Base-by-base conservation (phyloP, 2,797 vertebrate species). In the Paguma larvata region DNA sequence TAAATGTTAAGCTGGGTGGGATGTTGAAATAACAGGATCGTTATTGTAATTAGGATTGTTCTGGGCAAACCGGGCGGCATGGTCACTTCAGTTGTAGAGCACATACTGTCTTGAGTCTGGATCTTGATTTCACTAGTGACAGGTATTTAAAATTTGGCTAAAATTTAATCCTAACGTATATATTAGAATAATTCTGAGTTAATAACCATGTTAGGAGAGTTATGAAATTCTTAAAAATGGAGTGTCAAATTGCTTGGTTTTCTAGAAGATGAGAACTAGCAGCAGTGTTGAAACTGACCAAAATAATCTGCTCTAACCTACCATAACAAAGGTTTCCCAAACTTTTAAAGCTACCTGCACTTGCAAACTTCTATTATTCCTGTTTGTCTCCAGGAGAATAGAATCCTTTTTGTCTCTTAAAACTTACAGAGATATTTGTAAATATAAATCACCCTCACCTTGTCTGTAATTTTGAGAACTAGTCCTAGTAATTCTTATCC, bases 91-190 rank as follows among this genome's bases (percentile, higher is more conserved):
- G 0, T 46, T 67, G 32, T 0, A 16, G 59, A 93, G 77, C 30
- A 77, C 3, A 27, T 68, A 62, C 8, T 85, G 53, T 84, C 77
- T 25, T 77, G 59, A 85, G 38, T 80, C 56, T 73, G 72, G 46
- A 56, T 94, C 41, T 85, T 62, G 67, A 94, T 92, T 91, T 97
- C 23, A 93, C 27, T 48, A 85, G 62, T 70, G 48, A 80, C 38
- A 16, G 73, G 38, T 92, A 62, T 85, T 91, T 92, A 94, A 85
- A 97, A 46, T 92, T 85, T 65, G 30, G 16, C 91, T 84, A 79
- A 88, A 94, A 78, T 91, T 77, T 25, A 84, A 87, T 73, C 15
- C 30, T 85, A 46, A 79, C 41, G 5, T 85, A 5, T 73, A 62
- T 67, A 51, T 80, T 62, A 85, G 51, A 41, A 30, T 72, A 77